Evolutionary conservation across 2,113 vertebrate species (phyloP).

Genomic region (Menura novaehollandiae): DNA sequence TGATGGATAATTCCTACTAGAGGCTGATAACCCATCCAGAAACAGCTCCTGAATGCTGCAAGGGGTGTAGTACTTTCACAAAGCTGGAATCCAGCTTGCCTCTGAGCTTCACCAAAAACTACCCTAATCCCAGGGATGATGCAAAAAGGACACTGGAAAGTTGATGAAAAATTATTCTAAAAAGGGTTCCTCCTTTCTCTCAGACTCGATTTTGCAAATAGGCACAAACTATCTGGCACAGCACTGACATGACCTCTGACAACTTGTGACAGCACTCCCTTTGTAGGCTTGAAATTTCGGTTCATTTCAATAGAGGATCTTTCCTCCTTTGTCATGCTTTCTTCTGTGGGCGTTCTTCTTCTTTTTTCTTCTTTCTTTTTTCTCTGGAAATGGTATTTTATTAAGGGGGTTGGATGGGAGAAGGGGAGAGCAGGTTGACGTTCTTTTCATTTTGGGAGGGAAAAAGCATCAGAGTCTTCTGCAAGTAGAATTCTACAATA

Average conservation of each 20-base stretch:
- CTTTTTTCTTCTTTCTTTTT: not conserved
- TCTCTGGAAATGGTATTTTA: not conserved
- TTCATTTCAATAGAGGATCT: not conserved
- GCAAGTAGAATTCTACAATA: not conserved
- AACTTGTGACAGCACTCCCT: not conserved
- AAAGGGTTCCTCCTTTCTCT: not conserved
- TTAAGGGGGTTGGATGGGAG: not conserved
- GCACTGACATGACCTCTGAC: not conserved
- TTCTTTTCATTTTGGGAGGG: not conserved
- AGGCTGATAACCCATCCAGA: not conserved
- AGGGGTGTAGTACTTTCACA: rapidly evolving
- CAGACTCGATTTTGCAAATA: not conserved
- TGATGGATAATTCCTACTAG: not conserved
- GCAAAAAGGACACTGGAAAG: not conserved
- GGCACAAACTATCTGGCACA: not conserved
- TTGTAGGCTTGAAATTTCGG: not conserved
- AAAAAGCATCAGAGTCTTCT: not conserved
- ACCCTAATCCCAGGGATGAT: not conserved
- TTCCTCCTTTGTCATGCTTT: not conserved
- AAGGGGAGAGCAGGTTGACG: not conserved
- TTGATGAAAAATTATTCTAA: not conserved
- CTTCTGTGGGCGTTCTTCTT: not conserved
- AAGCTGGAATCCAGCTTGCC: not conserved
- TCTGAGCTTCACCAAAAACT: not conserved
- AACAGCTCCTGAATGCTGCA: not conserved